Percentiles rank a stretch among this genome's conserved stretches.
Evolutionary conservation across 2,797 vertebrate genomes (phyloP).

Genomic region (Cetoscarus ocellatus): DNA sequence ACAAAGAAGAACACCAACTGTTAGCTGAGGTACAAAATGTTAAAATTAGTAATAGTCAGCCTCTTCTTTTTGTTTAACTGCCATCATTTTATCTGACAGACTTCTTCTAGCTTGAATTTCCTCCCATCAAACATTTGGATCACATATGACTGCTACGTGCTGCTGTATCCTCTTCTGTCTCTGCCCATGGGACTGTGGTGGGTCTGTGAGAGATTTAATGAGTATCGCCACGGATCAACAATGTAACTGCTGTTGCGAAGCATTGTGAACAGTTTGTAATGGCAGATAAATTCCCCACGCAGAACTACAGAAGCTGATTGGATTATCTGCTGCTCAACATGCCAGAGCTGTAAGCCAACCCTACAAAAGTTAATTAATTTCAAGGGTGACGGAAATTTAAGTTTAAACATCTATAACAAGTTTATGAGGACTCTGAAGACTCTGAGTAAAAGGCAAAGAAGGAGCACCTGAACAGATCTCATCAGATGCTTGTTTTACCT

Average conservation of each 20-base stretch:
- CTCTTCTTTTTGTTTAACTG: conserved; percentile 4
- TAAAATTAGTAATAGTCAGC: background rate
- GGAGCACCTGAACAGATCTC: conserved; percentile 9
- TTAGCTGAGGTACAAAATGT: conserved; percentile 16
- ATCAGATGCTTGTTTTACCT: conserved; percentile 3
- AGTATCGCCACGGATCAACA: conserved; percentile 42
- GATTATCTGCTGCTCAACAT: conserved; percentile 34
- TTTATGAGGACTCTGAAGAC: conserved; percentile 1
- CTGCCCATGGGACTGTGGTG: conserved; percentile 25
- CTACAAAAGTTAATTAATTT: conserved; percentile 38
- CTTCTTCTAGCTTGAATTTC: conserved; percentile 14
- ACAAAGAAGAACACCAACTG: conserved; percentile 9
- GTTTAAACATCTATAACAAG: conserved; percentile 1
- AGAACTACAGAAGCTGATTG: conserved; percentile 40
- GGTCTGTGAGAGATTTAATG: conserved; percentile 44
- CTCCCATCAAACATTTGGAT: conserved; percentile 24
- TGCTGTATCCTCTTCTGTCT: conserved; percentile 17
- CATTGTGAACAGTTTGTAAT: conserved; percentile 34
- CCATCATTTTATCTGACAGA: conserved; percentile 4
- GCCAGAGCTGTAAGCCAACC: conserved; percentile 23
- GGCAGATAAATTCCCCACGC: conserved; percentile 31
- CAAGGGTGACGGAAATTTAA: conserved; percentile 29
- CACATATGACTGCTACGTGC: conserved; percentile 13
- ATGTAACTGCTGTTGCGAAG: conserved; percentile 43
- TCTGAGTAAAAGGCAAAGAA: conserved; percentile 9